Evolutionary conservation across 2,113 vertebrate species (phyloP).

Genomic region (Sinocyclocheilus anophthalmus): DNA sequence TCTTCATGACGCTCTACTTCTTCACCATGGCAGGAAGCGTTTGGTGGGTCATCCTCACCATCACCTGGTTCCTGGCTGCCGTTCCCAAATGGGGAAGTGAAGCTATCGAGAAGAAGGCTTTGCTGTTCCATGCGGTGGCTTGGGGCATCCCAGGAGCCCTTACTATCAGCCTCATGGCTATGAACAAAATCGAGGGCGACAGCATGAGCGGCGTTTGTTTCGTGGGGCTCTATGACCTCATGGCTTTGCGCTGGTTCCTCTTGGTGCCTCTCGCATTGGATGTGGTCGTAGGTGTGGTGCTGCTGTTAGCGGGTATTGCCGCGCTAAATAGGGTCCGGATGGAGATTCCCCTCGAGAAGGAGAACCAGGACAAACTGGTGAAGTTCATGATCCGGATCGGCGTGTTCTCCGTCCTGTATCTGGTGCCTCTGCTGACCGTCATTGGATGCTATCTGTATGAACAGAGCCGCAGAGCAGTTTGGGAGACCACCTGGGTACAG

Average conservation of each 20-base stretch:
- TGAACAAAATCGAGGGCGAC: slow-evolving; percentile 98
- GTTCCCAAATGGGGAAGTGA: slow-evolving; percentile 99
- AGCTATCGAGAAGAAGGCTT: slow-evolving; percentile 97
- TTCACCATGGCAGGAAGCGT: slow-evolving; percentile 98
- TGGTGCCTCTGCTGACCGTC: slow-evolving; percentile 90
- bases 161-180: slow-evolving; percentile 90
- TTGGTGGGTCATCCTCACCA: slow-evolving; percentile 99
- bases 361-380: slow-evolving; percentile 98
- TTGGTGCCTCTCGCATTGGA: slow-evolving; percentile 91
- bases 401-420: slow-evolving; percentile 95
- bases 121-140: slow-evolving; percentile 94
- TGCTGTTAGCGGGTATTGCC: slow-evolving; percentile 92
- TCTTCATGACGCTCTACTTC: slow-evolving; percentile 99
- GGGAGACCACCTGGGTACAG: slow-evolving; percentile 97
- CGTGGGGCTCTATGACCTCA: slow-evolving; percentile 92
- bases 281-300: slow-evolving; percentile 89
- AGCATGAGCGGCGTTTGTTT: slow-evolving; percentile 96
- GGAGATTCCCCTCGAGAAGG: slow-evolving; percentile 97
- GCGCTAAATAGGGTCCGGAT: slow-evolving; percentile 96
- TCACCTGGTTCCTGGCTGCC: slow-evolving; percentile 98
- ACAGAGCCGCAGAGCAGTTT: slow-evolving; percentile 86
- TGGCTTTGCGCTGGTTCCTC: slow-evolving; percentile 91
- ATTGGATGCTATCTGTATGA: slow-evolving; percentile 96
- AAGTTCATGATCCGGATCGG: slow-evolving; percentile 99
- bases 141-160: slow-evolving; percentile 95